These are phyloP conservation scores for Periophthalmus magnuspinnatus DNA, from an alignment of 2,797 vertebrate genomes.

Conservation along the genomic window DNA sequence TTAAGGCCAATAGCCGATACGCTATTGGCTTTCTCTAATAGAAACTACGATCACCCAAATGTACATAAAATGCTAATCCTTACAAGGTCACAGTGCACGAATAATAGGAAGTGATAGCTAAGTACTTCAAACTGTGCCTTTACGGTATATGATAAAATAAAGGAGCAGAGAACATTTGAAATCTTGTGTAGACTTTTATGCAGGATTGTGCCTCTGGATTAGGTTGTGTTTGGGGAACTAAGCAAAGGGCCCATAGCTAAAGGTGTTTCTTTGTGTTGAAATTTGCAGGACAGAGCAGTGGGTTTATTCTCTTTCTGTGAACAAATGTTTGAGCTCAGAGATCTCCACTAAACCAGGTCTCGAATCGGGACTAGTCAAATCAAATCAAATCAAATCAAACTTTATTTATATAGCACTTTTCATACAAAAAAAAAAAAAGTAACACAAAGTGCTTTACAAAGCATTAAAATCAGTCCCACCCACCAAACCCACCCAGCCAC, in stretches of 20 bases:
- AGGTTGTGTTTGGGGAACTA: background rate
- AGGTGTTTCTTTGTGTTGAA: conserved; percentile 4
- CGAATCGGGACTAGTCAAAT: background rate
- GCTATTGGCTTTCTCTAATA: background rate
- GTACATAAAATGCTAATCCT: background rate
- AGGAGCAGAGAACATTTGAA: background rate
- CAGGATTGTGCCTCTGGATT: background rate
- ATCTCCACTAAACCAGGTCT: background rate
- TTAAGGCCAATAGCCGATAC: too few species aligned
- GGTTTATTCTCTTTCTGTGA: background rate
- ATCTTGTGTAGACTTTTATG: background rate
- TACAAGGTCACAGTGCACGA: background rate
- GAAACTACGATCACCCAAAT: background rate
- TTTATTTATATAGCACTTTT: too few species aligned
- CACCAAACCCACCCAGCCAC: too few species aligned
- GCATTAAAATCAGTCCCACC: too few species aligned
- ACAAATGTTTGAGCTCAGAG: background rate
- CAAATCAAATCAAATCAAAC: too few species aligned
- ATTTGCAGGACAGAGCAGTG: background rate
- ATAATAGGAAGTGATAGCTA: background rate
- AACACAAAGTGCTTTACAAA: too few species aligned
- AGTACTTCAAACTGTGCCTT: too few species aligned
- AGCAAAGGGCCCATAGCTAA: background rate
- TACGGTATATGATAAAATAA: too few species aligned
- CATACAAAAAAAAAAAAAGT: too few species aligned